Evolutionary conservation across 2,888 invertebrate genomes (phyloP).

Genomic region (Empis stercorea): DNA sequence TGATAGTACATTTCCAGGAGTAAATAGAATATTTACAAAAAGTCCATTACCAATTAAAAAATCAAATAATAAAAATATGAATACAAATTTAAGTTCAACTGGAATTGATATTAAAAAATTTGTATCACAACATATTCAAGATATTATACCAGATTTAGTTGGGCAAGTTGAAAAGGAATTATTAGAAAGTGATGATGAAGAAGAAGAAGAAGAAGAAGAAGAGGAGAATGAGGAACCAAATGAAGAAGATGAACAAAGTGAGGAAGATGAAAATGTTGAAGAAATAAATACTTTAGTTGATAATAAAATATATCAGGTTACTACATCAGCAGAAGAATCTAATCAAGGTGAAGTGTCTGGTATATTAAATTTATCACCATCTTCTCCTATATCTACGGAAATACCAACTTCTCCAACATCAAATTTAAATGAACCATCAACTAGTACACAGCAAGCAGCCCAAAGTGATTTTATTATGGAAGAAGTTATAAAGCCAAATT

Average conservation of each 20-base stretch:
- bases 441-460: conserved; percentile 10
- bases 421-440: not conserved
- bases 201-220: not conserved
- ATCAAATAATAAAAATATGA: conserved; percentile 10
- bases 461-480: conserved; percentile 26
- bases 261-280: not conserved
- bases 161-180: conserved; percentile 34
- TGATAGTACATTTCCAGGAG: conserved; percentile 20
- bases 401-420: not conserved
- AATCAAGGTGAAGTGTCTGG: not conserved
- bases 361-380: not conserved
- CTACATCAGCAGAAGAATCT: not conserved
- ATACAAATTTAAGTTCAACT: conserved; percentile 12
- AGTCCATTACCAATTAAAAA: conserved; percentile 29
- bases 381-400: not conserved
- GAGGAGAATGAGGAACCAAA: not conserved
- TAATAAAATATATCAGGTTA: not conserved
- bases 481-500: conserved; percentile 28
- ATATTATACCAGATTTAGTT: conserved; percentile 34
- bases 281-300: not conserved
- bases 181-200: conserved; percentile 17
- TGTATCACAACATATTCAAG: conserved; percentile 36
- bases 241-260: not conserved
- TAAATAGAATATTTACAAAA: conserved; percentile 30
- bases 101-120: conserved; percentile 31